Evolutionary conservation across 2,113 vertebrate genomes (phyloP), one percentile per base, ranked within the genome.

Genomic region (Camelus dromedarius): DNA sequence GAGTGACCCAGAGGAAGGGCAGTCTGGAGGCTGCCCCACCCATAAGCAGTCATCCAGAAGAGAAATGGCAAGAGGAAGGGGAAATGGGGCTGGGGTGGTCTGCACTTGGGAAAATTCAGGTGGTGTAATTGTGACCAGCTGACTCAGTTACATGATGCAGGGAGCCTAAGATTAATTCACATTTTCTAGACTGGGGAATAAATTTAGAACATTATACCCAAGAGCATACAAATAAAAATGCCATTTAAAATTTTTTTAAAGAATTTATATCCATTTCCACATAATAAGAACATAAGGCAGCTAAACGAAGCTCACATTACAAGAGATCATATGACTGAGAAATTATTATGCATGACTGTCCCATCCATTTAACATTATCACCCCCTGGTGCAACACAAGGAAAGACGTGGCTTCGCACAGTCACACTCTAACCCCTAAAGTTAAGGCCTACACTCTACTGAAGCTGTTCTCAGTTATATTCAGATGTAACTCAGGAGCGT

Each of bases 51-150:
- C 72, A 46, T 32, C 3, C 54, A 16, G 48, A 46, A n/a, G 16
- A 28, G 12, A 81, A 75, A 56, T 16, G 2, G 7, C 10, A 19
- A 62, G 14, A 60, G 38, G 42, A 52, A 50, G 28, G 20, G 38
- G 11, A 3, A 11, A 3, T 52, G 4, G 0, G 12, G 1, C 4
- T 42, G 73, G 8, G 18, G 70, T 30, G 7, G 10, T 9, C 24
- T 52, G 6, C 16, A 6, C 5, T 56, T 52, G 54, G 32, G 26
- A 66, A 11, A 73, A 52, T 67, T 32, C 12, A 5, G 30, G 8
- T 35, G 28, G 58, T 42, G 0, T 14, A 75, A 80, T 0, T 79
- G 11, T 22, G 60, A 82, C 32, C 32, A 64, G 77, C 0, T 50
- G 19, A 62, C 24, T 16, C 5, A 75, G 16, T 16, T 35, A 32